A percentile compares a stretch with the other conserved stretches of the same genome.
These are phyloP conservation scores for Trichogramma evanescens DNA, from an alignment of 2,888 invertebrate species.

Conservation along the genomic window DNA sequence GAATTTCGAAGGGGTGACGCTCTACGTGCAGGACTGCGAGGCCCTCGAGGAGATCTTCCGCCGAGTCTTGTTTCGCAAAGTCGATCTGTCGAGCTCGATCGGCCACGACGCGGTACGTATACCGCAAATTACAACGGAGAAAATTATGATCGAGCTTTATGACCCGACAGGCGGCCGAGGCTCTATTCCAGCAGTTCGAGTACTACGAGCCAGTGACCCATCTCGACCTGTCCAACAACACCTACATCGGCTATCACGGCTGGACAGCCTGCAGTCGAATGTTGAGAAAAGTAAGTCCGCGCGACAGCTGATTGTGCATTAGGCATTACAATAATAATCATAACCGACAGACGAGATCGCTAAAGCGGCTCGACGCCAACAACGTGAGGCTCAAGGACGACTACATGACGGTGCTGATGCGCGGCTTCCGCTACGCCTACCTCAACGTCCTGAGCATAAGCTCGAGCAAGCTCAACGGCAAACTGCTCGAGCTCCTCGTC, in stretches of 20 bases:
- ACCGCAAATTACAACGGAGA: not conserved
- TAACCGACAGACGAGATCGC: conserved; percentile 23
- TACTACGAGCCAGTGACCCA: conserved; percentile 75
- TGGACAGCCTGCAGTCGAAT: conserved; percentile 78
- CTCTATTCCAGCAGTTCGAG: conserved; percentile 85
- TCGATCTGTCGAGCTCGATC: conserved; percentile 63
- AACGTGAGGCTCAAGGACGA: conserved; percentile 61
- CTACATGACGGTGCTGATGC: conserved; percentile 65
- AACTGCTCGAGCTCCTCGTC: conserved; percentile 68
- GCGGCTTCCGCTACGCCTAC: conserved; percentile 65
- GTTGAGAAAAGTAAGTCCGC: conserved; percentile 61
- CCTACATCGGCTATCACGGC: conserved; percentile 67
- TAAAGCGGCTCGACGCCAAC: conserved; percentile 62
- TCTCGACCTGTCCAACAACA: conserved; percentile 71
- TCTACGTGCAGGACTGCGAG: conserved; percentile 66
- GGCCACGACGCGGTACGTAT: conserved; percentile 66
- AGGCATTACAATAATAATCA: conserved; percentile 1
- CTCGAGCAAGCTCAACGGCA: conserved; percentile 66
- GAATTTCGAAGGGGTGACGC: conserved; percentile 54
- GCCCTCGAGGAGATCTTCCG: conserved; percentile 77
- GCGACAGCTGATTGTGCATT: not conserved
- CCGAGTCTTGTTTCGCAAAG: conserved; percentile 64
- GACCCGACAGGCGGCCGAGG: conserved; percentile 52
- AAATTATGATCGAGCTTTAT: not conserved
- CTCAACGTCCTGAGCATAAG: conserved; percentile 72